Conservation (phyloP, 2,888 invertebrate genomes). For the Thysanoteuthis rhombus region DNA sequence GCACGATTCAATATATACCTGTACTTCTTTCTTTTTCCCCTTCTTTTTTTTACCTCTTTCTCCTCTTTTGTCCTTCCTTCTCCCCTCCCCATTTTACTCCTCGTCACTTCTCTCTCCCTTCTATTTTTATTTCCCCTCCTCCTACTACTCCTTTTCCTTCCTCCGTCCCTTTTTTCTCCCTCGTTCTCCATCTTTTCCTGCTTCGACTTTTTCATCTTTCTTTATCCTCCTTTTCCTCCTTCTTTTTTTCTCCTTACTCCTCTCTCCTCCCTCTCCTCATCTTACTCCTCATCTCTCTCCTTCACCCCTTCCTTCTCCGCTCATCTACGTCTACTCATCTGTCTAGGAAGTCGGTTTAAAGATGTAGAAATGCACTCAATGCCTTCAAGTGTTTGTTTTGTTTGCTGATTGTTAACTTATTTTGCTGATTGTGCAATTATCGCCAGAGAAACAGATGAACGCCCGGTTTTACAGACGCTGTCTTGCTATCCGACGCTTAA, state of each 20-base stretch:
- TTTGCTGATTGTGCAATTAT: not conserved
- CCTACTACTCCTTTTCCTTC: not conserved
- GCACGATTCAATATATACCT: too few relatives aligned
- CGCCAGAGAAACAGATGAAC: not conserved
- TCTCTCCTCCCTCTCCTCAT: not conserved
- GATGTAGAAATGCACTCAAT: not conserved
- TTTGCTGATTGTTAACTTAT: not conserved
- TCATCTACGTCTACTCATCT: not conserved
- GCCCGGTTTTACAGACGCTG: not conserved
- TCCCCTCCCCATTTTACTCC: too few relatives aligned
- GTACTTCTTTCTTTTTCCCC: not conserved
- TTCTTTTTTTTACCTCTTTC: not conserved
- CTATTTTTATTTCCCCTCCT: not conserved
- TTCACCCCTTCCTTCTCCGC: too few relatives aligned
- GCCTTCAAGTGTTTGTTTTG: not conserved
- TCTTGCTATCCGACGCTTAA: too few relatives aligned
- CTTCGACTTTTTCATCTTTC: accelerated
- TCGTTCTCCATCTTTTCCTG: too few relatives aligned
- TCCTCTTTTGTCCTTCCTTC: not conserved
- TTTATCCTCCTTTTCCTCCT: not conserved
- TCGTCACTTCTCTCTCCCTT: not conserved
- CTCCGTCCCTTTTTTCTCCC: not conserved
- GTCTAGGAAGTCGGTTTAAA: too few relatives aligned
- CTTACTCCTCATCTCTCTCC: not conserved
- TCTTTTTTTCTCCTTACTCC: not conserved